Base-by-base conservation (phyloP, 2,797 vertebrate genomes). In the Takifugu ocellatus region DNA sequence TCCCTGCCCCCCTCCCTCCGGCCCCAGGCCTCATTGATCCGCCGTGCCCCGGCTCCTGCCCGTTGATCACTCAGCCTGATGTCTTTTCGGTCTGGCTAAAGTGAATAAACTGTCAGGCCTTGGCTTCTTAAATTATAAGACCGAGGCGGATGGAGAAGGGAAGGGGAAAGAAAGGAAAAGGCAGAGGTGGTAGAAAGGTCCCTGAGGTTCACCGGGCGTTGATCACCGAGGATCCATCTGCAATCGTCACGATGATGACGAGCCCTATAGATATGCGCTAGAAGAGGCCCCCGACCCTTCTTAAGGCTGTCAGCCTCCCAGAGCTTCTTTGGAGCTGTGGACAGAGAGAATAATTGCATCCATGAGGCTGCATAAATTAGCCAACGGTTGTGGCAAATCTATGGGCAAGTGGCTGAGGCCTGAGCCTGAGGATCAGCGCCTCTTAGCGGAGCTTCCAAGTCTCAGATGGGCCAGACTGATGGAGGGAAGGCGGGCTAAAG, bases 311-410 rank as follows among this genome's bases (percentile, higher is more conserved):
- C 59, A 56, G 61, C 27, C 21, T 39, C 59, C 55, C 63, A 0
- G 27, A 15, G 50, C 70, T 59, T 61, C 67, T 63, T 71, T 56
- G 54, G 46, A 6, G 56, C 67, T 77, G 72, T 77, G 78, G 79
- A 81, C 77, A 75, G 27, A 65, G 58, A 70, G 61, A 83, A 83
- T 90, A 87, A 90, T 87, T 90, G 84, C 53, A 39, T 90, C 80
- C 87, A 88, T 89, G 86, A 79, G 57, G 52, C 70, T 75, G 87
- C 89, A 91, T 89, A 89, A 90, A 89, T 91, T 88, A 87, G 51
- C 70, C 16, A 3, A 25, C 55, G 62, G 60, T 79, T 77, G 69
- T 61, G 63, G 65, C 73, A 81, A 84, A 87, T 87, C 77, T 70
- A 74, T 66, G 74, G 63, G 59, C 65, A 50, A 83, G 77, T 79